Evolutionary conservation across 2,797 vertebrate genomes (phyloP), one percentile per base, ranked within the genome.

Genomic region (Adrianichthys oophorus): DNA sequence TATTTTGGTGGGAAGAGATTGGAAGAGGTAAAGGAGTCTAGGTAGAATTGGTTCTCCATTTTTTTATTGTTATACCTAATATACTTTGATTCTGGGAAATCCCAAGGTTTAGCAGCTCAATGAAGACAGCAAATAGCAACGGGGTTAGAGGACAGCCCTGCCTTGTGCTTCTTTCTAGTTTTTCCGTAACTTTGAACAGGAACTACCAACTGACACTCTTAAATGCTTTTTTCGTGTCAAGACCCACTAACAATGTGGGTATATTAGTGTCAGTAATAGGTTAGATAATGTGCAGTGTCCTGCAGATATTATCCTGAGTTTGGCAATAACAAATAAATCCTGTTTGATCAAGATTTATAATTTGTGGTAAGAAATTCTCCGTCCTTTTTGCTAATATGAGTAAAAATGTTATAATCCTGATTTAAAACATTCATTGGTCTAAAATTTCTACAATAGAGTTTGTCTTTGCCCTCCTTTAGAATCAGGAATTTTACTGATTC

Each of bases 401-500:
- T 52, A 29, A 46, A 61, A 16, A 52, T 4, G 37, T 8, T 13
- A 18, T 62, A 48, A 12, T 62, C 51, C 2, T 48, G 13, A 19
- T 53, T 62, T 18, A 54, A 14, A 3, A 48, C 32, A 18, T 44
- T 29, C 16, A 48, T 17, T 15, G 44, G 21, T 17, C 32, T 47
- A 5, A 24, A 54, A 7, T 54, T n/a, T 5, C 17, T 32, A 21
- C 60, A 42, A 16, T 48, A n/a, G 8, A 21, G n/a, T 16, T n/a
- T 19, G 1, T 42, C 23, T 15, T 54, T 62, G 0, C 50, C 50
- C 7, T 41, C 29, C 4, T 48, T 62, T 24, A 17, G 52, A 24
- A 48, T 29, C 1, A 49, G 43, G 6, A 50, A 47, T 40, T 54
- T 54, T 1, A 54, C 12, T 56, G 52, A 40, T 7, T 56, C 61